Conservation (phyloP, 1,140 invertebrate species). For the Oscheius sp. region DNA sequence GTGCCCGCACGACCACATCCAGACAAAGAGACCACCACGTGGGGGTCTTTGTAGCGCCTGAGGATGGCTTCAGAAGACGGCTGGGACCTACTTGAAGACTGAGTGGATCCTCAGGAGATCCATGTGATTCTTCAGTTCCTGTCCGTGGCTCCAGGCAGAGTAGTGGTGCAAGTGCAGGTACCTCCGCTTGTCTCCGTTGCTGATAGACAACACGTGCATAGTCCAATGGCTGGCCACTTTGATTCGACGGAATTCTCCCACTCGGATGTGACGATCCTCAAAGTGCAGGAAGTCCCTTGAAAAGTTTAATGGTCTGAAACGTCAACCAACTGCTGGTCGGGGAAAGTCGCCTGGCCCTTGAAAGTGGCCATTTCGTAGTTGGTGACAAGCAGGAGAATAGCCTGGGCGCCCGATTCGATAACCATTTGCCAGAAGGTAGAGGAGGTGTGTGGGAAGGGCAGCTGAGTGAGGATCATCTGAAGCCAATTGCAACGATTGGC, state of each 20-base stretch:
- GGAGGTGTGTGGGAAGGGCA: conserved; percentile 3
- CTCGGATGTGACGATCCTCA: conserved; percentile 11
- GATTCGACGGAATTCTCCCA: conserved; percentile 22
- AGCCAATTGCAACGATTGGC: too few species aligned
- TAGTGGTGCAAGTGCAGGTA: conserved; percentile 29
- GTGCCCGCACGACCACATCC: conserved; percentile 26
- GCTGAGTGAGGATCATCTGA: conserved; percentile 12
- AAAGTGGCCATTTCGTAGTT: not conserved
- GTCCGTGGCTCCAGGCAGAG: conserved; percentile 10
- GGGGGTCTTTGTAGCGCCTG: not conserved
- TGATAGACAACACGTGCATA: not conserved
- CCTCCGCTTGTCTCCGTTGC: conserved; percentile 16
- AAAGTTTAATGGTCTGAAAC: not conserved
- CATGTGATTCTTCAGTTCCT: not conserved
- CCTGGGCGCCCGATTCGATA: conserved; percentile 7
- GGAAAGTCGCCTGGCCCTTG: conserved; percentile 8
- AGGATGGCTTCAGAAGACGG: not conserved
- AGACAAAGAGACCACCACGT: conserved; percentile 14
- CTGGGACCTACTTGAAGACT: not conserved
- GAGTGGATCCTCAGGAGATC: not conserved
- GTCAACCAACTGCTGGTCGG: conserved; percentile 10
- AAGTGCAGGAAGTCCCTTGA: conserved; percentile 21
- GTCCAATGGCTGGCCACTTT: conserved; percentile 9
- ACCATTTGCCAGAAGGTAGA: conserved; percentile 26
- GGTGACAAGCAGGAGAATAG: conserved; percentile 12